Base-by-base conservation (phyloP, 2,113 vertebrate species). In the Telmatochromis sp. region DNA sequence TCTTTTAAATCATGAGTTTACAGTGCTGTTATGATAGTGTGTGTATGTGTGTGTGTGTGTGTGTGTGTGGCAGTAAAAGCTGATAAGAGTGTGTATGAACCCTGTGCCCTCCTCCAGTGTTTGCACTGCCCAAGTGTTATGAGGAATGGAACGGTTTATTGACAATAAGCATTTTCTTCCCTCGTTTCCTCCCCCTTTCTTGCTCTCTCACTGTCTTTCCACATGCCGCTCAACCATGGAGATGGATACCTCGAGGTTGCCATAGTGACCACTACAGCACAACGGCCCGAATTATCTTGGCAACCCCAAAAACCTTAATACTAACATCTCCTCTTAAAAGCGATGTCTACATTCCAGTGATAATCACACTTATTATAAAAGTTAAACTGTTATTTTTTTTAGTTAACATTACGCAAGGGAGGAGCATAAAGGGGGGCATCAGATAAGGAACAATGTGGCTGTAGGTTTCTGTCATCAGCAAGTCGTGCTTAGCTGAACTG, bases 91-190 rank as follows among this genome's bases (percentile, higher is more conserved):
- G 87, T 84, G 54, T 81, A 42, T 87, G 86, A 93, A 95, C 89
- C 58, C 86, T 53, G 45, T 84, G 86, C 82, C 81, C 86, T 45
- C 17, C 82, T 19, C 17, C 47, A 12, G 28, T 88, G 92, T 93
- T 94, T 93, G 82, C 92, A 42, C 63, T 88, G 85, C 31, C 83
- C 13, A 28, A 82, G 75, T 79, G 68, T 92, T 89, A 92, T 91
- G 90, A 93, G 86, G 85, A 92, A 88, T 65, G 63, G 73, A 91
- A 90, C n/a, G 40, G 28, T 89, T 91, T 92, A 93, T 93, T 94
- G 90, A 93, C 93, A 85, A 87, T 87, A 89, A 91, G 89, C 81
- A 80, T 87, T 88, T 90, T 80, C 80, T 55, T 84, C 82, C 19
- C 86, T 65, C 60, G 28, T 80, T 85, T 65, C 26, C 37, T 55